A percentile compares a stretch with the other conserved stretches of the same genome.
Conservation (phyloP, 2,113 vertebrate species). For the Numida meleagris region DNA sequence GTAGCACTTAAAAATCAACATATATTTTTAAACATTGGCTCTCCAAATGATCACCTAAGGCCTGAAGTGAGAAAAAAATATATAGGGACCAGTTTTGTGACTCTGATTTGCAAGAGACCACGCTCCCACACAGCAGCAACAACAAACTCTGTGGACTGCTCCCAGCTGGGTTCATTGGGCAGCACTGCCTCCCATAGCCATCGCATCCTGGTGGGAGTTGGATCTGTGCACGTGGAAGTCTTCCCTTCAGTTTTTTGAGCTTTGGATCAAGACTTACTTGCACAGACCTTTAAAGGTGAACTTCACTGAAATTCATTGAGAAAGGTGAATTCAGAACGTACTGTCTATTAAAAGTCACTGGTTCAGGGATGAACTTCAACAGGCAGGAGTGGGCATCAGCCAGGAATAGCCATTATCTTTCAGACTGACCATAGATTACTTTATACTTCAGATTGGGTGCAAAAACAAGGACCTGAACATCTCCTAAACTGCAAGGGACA, state of each 20-base stretch:
- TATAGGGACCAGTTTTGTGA: background rate
- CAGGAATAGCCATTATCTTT: background rate
- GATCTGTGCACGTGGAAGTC: background rate
- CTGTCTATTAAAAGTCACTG: background rate
- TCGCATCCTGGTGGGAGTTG: background rate
- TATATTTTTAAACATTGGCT: background rate
- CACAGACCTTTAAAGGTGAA: background rate
- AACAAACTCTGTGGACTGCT: rapidly evolving
- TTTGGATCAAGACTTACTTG: background rate
- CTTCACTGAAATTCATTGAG: background rate
- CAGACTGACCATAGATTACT: background rate
- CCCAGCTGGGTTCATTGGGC: rapidly evolving
- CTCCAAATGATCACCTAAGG: background rate
- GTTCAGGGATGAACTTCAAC: background rate
- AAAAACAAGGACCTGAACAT: background rate
- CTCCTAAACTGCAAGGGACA: background rate
- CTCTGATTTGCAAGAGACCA: background rate
- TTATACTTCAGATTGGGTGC: background rate
- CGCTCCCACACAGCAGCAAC: background rate
- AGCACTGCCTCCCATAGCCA: rapidly evolving
- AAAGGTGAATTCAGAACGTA: background rate
- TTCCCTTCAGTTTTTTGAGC: background rate
- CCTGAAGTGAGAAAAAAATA: background rate
- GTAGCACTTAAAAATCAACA: background rate
- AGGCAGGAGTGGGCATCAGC: background rate